phyloP scores from a whole-genome alignment of 2,797 vertebrate species.

The Geotrypetes seraphini region DNA sequence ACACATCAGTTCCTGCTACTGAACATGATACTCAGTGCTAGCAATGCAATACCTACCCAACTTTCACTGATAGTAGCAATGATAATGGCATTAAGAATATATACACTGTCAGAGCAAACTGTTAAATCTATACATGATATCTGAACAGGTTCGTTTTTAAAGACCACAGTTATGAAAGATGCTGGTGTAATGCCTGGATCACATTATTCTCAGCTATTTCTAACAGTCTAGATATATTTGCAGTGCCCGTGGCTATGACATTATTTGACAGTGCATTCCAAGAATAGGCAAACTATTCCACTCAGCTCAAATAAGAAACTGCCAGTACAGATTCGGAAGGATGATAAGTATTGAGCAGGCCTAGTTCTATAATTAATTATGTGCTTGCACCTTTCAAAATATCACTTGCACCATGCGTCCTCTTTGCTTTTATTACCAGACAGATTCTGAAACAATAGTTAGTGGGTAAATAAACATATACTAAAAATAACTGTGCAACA shows the following conservation, averaged over 20 bases:
- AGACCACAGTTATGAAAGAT: background rate
- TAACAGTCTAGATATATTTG: slow-evolving; percentile 13
- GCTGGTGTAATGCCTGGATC: slow-evolving; percentile 12
- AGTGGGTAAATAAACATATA: too few relatives aligned
- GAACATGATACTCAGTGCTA: background rate
- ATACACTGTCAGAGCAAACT: slow-evolving; percentile 1
- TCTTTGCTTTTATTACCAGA: too few relatives aligned
- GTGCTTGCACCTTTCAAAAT: slow-evolving; percentile 11
- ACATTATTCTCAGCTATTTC: slow-evolving; percentile 7
- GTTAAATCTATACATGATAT: background rate
- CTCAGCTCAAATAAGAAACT: slow-evolving; percentile 25
- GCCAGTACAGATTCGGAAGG: slow-evolving; percentile 2
- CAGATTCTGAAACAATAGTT: too few relatives aligned
- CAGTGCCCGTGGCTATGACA: slow-evolving; percentile 10
- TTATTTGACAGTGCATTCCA: slow-evolving; percentile 26
- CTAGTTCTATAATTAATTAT: slow-evolving; percentile 27
- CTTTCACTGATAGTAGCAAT: background rate
- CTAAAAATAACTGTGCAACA: too few relatives aligned
- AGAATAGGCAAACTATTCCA: slow-evolving; percentile 14
- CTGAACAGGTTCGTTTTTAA: slow-evolving; percentile 13
- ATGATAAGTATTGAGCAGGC: slow-evolving; percentile 7
- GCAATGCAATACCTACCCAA: slow-evolving; percentile 2
- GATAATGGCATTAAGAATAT: slow-evolving; percentile 7
- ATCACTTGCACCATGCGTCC: too few relatives aligned
- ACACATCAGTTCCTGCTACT: background rate